Conservation (phyloP, 2,113 vertebrate genomes). For the Lepisosteus oculatus region DNA sequence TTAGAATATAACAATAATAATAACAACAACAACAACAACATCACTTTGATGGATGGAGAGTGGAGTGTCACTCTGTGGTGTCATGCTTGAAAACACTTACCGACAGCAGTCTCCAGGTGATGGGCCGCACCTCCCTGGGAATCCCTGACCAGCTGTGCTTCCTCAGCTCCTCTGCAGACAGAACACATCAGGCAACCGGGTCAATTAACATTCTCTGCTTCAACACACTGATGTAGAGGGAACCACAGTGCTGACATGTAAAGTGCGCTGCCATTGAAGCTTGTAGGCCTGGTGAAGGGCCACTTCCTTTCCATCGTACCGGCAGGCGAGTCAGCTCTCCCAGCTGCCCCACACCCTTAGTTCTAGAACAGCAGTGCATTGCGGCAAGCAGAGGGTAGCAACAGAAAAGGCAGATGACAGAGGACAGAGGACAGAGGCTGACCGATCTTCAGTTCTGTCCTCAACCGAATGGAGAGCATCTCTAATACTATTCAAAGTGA, state of each 20-base stretch:
- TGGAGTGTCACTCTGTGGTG: neutral
- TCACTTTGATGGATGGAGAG: neutral
- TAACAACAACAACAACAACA: no score
- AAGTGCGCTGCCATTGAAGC: neutral
- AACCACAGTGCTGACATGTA: neutral
- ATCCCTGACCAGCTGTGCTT: constrained; percentile 98
- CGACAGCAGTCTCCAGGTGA: constrained; percentile 96
- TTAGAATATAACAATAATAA: no score
- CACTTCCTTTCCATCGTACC: constrained; percentile 27
- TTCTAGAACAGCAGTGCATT: no score
- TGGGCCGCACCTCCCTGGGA: constrained; percentile 87
- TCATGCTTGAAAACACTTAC: constrained; percentile 47
- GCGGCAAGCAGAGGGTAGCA: no score
- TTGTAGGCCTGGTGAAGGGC: neutral
- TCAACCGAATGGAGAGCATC: no score
- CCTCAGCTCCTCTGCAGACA: constrained; percentile 86
- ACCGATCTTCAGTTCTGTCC: no score
- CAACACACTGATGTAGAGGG: no score
- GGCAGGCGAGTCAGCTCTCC: constrained; percentile 14
- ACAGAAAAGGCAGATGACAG: no score
- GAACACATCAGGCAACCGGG: constrained; percentile 4
- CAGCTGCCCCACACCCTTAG: no score
- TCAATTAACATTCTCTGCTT: no score
- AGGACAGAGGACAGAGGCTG: no score
- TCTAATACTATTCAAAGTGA: no score